phyloP scores from a whole-genome alignment of 2,113 vertebrate genomes.

The Epinephelus fuscoguttatus region DNA sequence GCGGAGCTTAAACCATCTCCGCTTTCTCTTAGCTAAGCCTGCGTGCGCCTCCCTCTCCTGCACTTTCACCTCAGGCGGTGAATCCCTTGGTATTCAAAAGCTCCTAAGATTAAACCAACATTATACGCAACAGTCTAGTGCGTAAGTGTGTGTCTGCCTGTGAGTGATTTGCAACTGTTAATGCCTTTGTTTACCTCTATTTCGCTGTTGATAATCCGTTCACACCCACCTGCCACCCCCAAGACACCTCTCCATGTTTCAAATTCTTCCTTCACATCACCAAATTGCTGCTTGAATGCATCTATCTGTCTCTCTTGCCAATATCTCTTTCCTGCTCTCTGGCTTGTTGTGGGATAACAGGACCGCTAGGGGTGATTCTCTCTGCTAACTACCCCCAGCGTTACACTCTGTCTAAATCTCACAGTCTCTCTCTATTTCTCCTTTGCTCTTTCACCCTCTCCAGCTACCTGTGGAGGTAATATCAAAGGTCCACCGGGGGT shows the following conservation, averaged over 20 bases:
- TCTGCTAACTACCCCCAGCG: conserved; percentile 92
- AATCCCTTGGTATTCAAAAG: conserved; percentile 33
- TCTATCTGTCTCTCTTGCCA: conserved; percentile 62
- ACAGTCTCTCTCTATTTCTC: conserved; percentile 25
- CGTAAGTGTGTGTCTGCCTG: conserved; percentile 32
- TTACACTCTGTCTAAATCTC: conserved; percentile 82
- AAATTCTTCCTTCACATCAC: conserved; percentile 63
- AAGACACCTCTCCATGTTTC: conserved; percentile 59
- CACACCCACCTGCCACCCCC: conserved; percentile 69
- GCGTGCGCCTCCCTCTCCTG: not conserved
- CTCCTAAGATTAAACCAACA: conserved; percentile 44
- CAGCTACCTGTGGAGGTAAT: conserved; percentile 59
- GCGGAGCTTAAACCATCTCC: conserved; percentile 28
- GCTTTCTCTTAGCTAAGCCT: conserved; percentile 18
- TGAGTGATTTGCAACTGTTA: conserved; percentile 64
- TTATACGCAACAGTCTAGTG: conserved; percentile 3
- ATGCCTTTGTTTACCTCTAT: conserved; percentile 73
- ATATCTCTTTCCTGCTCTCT: conserved; percentile 58
- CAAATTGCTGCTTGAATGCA: conserved; percentile 70
- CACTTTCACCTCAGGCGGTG: conserved; percentile 36
- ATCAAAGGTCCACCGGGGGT: conserved; percentile 48
- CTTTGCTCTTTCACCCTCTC: conserved; percentile 47
- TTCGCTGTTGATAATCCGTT: conserved; percentile 70
- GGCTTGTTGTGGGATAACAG: conserved; percentile 92
- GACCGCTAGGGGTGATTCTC: conserved; percentile 91